Conservation (phyloP, 1,140 invertebrate genomes). For the Pogonus chalceus region DNA sequence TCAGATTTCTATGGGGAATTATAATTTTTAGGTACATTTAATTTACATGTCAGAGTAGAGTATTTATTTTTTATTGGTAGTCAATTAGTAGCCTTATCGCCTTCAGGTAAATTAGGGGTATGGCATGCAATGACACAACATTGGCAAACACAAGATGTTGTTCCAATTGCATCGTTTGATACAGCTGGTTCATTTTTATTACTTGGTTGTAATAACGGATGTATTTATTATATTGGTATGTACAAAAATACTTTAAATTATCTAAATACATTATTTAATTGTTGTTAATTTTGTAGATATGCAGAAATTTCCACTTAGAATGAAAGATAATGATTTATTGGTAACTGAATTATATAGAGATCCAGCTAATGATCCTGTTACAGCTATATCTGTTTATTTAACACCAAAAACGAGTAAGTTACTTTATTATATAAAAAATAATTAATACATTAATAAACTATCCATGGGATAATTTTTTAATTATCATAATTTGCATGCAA, state of each 20-base stretch:
- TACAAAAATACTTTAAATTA: background rate
- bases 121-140: slow-evolving; percentile 98
- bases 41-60: slow-evolving; percentile 84
- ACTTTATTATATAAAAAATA: no score
- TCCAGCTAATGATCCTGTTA: slow-evolving; percentile 88
- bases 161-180: slow-evolving; percentile 89
- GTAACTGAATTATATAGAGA: slow-evolving; percentile 95
- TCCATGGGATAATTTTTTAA: no score
- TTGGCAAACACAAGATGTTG: slow-evolving; percentile 94
- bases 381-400: slow-evolving; percentile 95
- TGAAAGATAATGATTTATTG: slow-evolving; percentile 97
- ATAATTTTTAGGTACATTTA: slow-evolving; percentile 69
- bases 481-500: no score
- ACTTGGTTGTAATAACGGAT: slow-evolving; percentile 90
- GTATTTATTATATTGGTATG: slow-evolving; percentile 92
- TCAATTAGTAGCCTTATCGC: slow-evolving; percentile 87
- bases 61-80: slow-evolving; percentile 96
- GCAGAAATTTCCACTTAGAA: slow-evolving; percentile 96
- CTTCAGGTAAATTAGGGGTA: slow-evolving; percentile 93
- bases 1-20: background rate
- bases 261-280: background rate
- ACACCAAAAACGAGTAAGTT: slow-evolving; percentile 93
- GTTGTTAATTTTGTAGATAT: slow-evolving; percentile 60
- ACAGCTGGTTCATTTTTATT: slow-evolving; percentile 92
- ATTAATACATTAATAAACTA: no score